phyloP scores from a whole-genome alignment of 2,113 vertebrate species.

The Platycercus adscitus region DNA sequence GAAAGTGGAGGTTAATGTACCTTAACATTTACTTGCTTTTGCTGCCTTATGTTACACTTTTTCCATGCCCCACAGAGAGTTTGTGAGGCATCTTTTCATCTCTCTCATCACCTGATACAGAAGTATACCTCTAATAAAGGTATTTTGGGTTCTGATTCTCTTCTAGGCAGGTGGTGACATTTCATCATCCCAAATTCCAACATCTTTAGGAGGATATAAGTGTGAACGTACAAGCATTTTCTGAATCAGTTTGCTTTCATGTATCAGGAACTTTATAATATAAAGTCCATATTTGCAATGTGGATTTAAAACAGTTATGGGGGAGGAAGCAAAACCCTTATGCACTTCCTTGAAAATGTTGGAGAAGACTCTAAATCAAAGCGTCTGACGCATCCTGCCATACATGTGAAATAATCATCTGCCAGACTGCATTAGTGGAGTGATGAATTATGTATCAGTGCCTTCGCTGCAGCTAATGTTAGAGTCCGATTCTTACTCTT shows the following conservation, averaged over 20 bases:
- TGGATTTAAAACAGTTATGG: neutral
- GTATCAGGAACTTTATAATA: neutral
- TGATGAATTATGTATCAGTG: conserved; percentile 2
- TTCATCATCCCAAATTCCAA: neutral
- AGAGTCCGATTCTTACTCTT: neutral
- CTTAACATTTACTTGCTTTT: neutral
- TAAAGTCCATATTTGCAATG: neutral
- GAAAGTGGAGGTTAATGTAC: neutral
- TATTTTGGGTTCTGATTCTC: neutral
- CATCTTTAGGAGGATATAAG: neutral
- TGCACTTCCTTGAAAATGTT: neutral
- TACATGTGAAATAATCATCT: conserved; percentile 29
- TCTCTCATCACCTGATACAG: neutral
- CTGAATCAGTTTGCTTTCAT: neutral
- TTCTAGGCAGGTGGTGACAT: neutral
- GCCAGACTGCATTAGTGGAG: neutral
- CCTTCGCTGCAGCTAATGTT: neutral
- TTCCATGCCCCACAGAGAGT: neutral
- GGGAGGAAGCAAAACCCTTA: neutral
- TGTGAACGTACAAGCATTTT: neutral
- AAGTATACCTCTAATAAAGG: neutral
- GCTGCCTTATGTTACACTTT: neutral
- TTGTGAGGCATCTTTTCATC: neutral
- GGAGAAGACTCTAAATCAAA: conserved; percentile 38
- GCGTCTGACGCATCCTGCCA: conserved; percentile 2